A percentile compares a stretch with the other conserved stretches of the same genome.
These are phyloP conservation scores for Cryptocephalus moraei DNA, from an alignment of 2,888 invertebrate species.

Conservation along the genomic window DNA sequence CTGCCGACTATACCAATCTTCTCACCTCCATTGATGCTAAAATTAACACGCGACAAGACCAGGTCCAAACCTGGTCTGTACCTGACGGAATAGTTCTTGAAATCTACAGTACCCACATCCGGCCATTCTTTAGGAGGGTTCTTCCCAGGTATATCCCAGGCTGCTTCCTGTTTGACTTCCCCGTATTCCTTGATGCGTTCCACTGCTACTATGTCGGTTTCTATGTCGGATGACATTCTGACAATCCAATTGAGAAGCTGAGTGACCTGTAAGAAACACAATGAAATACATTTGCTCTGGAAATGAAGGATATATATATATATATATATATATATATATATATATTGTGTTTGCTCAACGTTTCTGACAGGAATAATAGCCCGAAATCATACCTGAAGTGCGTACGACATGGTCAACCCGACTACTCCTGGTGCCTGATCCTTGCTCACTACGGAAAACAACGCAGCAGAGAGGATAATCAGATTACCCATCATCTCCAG, in stretches of 20 bases:
- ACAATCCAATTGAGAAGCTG: conserved; percentile 95
- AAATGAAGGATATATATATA: too few species aligned
- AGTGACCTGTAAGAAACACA: conserved; percentile 55
- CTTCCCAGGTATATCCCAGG: conserved; percentile 56
- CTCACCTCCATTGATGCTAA: conserved; percentile 69
- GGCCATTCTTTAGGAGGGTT: conserved; percentile 71
- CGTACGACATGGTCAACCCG: conserved; percentile 82
- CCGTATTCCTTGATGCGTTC: conserved; percentile 94
- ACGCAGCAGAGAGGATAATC: conserved; percentile 86
- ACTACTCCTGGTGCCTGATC: conserved; percentile 67
- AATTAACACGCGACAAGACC: conserved; percentile 70
- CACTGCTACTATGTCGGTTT: conserved; percentile 94
- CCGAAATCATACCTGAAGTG: conserved; percentile 56
- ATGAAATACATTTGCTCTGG: too few species aligned
- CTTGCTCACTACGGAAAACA: conserved; percentile 80
- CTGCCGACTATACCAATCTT: conserved; percentile 85
- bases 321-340: too few species aligned
- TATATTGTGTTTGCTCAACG: too few species aligned
- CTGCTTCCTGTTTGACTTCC: conserved; percentile 72
- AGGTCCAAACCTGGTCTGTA: conserved; percentile 80
- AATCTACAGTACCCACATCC: conserved; percentile 63
- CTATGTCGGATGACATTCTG: conserved; percentile 90
- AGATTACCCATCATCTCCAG: conserved; percentile 94
- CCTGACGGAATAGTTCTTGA: conserved; percentile 72
- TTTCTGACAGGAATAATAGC: too few species aligned